Conservation (phyloP, 2,797 vertebrate species). For the Diceros bicornis region DNA sequence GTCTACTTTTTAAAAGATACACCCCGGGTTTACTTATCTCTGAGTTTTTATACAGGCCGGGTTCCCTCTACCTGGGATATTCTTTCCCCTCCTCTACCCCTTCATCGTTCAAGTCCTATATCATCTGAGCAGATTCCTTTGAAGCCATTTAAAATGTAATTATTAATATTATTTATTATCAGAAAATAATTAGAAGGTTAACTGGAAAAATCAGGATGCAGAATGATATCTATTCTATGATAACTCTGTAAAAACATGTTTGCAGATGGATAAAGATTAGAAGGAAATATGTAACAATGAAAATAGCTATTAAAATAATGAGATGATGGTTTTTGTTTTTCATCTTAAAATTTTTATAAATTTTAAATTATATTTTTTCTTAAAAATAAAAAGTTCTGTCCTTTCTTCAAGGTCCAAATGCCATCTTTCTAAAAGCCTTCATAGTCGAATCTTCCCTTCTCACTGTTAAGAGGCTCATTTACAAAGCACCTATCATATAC, state of each 20-base stretch:
- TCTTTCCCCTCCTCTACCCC: not conserved
- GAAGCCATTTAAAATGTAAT: not conserved
- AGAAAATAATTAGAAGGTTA: constrained; percentile 13
- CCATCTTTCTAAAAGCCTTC: not conserved
- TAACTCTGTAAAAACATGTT: not conserved
- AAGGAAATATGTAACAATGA: constrained; percentile 23
- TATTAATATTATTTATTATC: constrained; percentile 40
- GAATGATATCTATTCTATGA: not conserved
- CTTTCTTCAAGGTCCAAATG: constrained; percentile 50
- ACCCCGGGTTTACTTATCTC: not conserved
- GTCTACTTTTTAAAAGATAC: not conserved
- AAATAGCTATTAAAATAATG: not conserved
- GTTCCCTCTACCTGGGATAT: not conserved
- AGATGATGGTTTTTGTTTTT: not conserved
- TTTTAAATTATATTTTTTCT: not conserved
- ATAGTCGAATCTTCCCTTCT: not conserved
- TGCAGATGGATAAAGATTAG: not conserved
- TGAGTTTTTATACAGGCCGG: not conserved
- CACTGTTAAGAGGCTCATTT: not conserved
- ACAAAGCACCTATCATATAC: not conserved
- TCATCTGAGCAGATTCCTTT: not conserved
- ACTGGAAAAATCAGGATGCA: not conserved
- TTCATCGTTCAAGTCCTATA: constrained; percentile 9
- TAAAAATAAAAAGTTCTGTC: not conserved
- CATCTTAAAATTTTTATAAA: not conserved